Conservation (phyloP, 2,888 invertebrate genomes). For the Xiphydria camelus region DNA sequence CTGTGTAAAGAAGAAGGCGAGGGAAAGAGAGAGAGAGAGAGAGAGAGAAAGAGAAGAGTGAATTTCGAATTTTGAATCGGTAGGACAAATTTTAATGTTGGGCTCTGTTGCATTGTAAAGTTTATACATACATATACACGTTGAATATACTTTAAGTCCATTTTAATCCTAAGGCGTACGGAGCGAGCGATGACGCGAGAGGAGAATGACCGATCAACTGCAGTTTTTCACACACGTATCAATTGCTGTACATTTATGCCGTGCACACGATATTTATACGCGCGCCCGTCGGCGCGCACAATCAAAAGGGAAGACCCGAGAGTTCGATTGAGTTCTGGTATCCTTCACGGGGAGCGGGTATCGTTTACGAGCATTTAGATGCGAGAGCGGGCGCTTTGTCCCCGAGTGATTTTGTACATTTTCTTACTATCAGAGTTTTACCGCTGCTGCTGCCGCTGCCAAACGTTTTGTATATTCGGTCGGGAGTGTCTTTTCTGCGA, state of each 20-base stretch:
- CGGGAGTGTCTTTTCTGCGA: conserved; percentile 1
- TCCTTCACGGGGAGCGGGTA: conserved; percentile 20
- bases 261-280: too few species aligned
- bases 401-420: conserved; percentile 18
- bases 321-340: conserved; percentile 40
- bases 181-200: conserved; percentile 15
- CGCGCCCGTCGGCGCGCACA: too few species aligned
- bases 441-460: conserved; percentile 7
- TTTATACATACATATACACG: conserved; percentile 41
- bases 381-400: neutral
- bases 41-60: neutral
- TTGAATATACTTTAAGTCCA: conserved; percentile 49
- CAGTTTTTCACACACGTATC: too few species aligned
- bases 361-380: conserved; percentile 27
- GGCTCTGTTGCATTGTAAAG: conserved; percentile 51
- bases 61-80: neutral
- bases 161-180: conserved; percentile 38
- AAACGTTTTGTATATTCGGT: conserved; percentile 10
- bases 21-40: neutral
- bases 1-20: neutral
- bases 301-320: conserved; percentile 50
- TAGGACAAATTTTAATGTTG: conserved; percentile 28
- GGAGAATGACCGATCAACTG: conserved; percentile 1
- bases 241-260: too few species aligned
- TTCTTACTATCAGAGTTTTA: conserved; percentile 9